Evolutionary conservation across 2,888 invertebrate genomes (phyloP).

Genomic region (Dilophus febrilis): DNA sequence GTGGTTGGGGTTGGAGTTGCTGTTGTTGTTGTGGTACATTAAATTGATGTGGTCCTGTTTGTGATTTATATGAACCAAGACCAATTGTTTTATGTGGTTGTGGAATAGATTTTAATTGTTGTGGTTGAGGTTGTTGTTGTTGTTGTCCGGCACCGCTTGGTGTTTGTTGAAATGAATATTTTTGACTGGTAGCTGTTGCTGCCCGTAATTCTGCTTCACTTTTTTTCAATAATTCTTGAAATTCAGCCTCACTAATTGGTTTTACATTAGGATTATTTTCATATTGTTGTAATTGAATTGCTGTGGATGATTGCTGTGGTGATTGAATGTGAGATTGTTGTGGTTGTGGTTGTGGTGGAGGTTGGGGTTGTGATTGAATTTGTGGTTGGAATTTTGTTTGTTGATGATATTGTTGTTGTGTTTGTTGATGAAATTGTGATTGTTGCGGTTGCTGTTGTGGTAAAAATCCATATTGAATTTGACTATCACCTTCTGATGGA

Average conservation of each 20-base stretch:
- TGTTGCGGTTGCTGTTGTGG: no score
- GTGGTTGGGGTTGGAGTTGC: conserved; percentile 1
- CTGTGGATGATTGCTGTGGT: not conserved
- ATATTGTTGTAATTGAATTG: not conserved
- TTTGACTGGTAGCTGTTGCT: not conserved
- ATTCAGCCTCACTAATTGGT: conserved; percentile 2
- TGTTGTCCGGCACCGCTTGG: not conserved
- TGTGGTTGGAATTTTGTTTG: not conserved
- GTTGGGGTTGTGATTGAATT: not conserved
- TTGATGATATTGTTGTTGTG: not conserved
- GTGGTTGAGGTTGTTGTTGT: not conserved
- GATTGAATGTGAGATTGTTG: not conserved
- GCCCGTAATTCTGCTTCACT: not conserved
- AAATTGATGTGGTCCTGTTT: not conserved
- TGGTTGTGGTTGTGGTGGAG: not conserved
- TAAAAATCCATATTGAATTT: no score
- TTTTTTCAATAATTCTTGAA: conserved; percentile 2
- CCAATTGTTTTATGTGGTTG: not conserved
- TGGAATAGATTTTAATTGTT: not conserved
- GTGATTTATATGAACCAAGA: no score
- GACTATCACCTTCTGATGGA: no score
- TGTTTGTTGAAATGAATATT: not conserved
- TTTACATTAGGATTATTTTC: not conserved
- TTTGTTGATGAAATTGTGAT: no score
- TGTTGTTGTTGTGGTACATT: not conserved